These are phyloP conservation scores for Sisor rabdophorus DNA, from an alignment of 2,113 vertebrate genomes.

Conservation along the genomic window DNA sequence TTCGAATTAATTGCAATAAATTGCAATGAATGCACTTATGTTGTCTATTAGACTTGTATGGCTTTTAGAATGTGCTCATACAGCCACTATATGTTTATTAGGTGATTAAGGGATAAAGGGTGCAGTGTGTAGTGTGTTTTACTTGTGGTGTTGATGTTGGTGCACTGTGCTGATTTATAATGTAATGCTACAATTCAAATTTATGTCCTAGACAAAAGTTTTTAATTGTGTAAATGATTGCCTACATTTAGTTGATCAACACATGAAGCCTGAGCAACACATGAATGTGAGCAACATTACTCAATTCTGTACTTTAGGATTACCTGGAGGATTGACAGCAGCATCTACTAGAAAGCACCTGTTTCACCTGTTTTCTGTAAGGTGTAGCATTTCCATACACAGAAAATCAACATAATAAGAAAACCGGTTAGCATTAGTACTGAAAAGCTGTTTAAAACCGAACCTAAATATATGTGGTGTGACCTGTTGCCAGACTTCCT, in stretches of 20 bases:
- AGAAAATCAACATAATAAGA: neutral
- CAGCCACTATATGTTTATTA: too few relatives aligned
- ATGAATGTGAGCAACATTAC: neutral
- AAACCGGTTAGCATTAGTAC: neutral
- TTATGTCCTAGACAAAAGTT: too few relatives aligned
- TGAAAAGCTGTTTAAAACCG: neutral
- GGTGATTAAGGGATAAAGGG: too few relatives aligned
- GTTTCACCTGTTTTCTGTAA: conserved; percentile 11
- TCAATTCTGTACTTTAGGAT: neutral
- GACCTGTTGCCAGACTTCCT: neutral
- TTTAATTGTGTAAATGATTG: too few relatives aligned
- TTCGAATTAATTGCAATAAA: too few relatives aligned
- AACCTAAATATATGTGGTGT: neutral
- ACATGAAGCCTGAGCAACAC: neutral
- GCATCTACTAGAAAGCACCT: neutral
- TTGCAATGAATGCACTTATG: too few relatives aligned
- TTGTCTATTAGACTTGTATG: too few relatives aligned
- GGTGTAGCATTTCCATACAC: neutral
- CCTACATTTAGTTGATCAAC: neutral
- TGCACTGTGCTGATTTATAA: too few relatives aligned
- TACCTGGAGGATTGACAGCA: neutral
- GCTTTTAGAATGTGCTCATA: too few relatives aligned
- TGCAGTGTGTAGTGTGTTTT: too few relatives aligned
- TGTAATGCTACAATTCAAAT: too few relatives aligned
- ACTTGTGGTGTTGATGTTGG: too few relatives aligned